phyloP scores from a whole-genome alignment of 1,140 invertebrate genomes.

The Pemphigus obesinymphae region DNA sequence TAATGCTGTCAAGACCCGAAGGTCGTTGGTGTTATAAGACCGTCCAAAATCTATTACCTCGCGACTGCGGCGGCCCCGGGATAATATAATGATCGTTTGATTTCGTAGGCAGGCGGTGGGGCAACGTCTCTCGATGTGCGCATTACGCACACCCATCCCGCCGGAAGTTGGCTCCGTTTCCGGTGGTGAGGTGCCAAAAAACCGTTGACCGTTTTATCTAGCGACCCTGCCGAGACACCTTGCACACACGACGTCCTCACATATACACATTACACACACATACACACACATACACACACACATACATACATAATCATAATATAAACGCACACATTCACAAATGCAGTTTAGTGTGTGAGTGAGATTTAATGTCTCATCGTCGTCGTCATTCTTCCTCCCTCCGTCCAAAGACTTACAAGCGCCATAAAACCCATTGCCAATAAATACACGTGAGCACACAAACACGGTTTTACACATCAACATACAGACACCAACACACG shows the following conservation, averaged over 20 bases:
- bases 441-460: neutral
- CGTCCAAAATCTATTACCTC: slow-evolving; percentile 8
- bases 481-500: no score
- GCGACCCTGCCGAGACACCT: slow-evolving; percentile 11
- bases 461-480: no score
- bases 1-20: neutral
- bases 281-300: neutral
- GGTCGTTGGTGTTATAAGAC: neutral
- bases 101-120: neutral
- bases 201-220: slow-evolving; percentile 39
- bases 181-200: slow-evolving; percentile 40
- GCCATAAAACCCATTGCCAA: slow-evolving; percentile 31
- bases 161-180: slow-evolving; percentile 32
- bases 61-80: neutral
- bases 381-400: neutral
- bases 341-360: neutral
- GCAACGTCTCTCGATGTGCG: slow-evolving; percentile 1
- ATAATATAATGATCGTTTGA: slow-evolving; percentile 23
- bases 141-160: slow-evolving; percentile 9
- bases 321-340: neutral
- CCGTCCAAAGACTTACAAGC: neutral
- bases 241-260: neutral
- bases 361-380: slow-evolving; percentile 12
- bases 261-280: no score
- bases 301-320: no score